Base-by-base conservation (phyloP, 2,888 invertebrate genomes). In the Synergus itoensis region DNA sequence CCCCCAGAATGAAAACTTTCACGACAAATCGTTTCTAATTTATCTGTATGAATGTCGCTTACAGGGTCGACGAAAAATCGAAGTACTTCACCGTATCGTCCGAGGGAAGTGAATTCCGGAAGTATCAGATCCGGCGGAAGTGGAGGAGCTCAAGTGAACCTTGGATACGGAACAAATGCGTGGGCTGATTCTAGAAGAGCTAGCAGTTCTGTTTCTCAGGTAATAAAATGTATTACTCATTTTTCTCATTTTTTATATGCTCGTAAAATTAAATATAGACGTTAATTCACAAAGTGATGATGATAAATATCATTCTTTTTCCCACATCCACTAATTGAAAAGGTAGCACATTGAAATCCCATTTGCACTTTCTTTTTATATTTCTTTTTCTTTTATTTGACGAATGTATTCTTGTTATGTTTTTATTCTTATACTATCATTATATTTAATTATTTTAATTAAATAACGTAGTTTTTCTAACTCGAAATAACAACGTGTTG, bases 151-250 rank as follows among this genome's bases (percentile, higher is more conserved):
- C 92, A 91, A 85, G 91, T 93, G 77, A 93, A 93, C 87, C 89
- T 92, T 79, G 93, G 93, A 80, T 93, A 93, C 86, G 92, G 92
- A 78, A 92, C 92, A 78, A 92, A 92, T 84, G 88, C 92, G 0
- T 92, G 94, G 77, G 94, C 94, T 0, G 95, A 95, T 79, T 95
- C 95, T 0, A 93, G 96, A 78, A 92, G 96, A 81, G 95, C 96
- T 3, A 96, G 96, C 86, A 96, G 95, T 89, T 96, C 95, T 43
- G 95, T 96, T 36, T 96, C 96, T 86, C 96, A 96, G 94, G 96
- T 96, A 92, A 84, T 84, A 12, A 28, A 21, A 60, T 28, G 5
- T 36, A 60, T 28, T 11, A 21, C 12, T 12, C 4, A 60, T 11
- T 60, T 21, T 21, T 18, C 11, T 5, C 11, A 21, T 18, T 18